Evolutionary conservation across 2,888 invertebrate genomes (phyloP), one percentile per base, ranked within the genome.

Genomic region (Ditula angustiorana): DNA sequence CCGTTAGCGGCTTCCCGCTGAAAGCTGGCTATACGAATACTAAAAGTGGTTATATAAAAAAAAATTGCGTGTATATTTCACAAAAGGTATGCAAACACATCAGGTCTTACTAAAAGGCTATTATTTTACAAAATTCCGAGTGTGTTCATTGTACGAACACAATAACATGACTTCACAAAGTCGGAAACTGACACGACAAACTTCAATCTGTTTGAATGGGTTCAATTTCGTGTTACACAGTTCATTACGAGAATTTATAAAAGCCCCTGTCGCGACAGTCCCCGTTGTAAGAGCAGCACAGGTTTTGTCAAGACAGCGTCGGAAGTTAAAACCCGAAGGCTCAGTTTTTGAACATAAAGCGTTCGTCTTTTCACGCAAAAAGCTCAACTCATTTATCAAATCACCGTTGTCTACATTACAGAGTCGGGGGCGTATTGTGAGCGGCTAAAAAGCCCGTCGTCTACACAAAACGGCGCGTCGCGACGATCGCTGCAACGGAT

Each of bases 381-480:
- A 85, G 72, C 85, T 85, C 83, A 72, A 78, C 81, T 87, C 87
- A 87, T 88, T 88, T 87, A 88, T 87, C 86, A 88, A 88, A 87
- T 87, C 85, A 86, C 85, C 82, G 86, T 84, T 87, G 87, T 86
- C 87, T 87, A 86, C 86, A 86, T 86, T 85, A 87, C 82, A 77
- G 81, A 75, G 78, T 72, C 76, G 80, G 76, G 78, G 80, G 77
- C 81, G 82, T 85, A 85, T 86, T 86, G 85, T 87, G 83, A 86
- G 78, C 76, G 82, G 86, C 83, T 86, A 85, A 87, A 87, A 87
- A 87, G 87, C 85, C 82, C 82, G 78, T 81, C 68, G 49, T 81
- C 78, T 80, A 79, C 78, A 80, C 80, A 85, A 83, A 86, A 82
- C 77, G 82, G 73, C 73, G 71, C 75, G 59, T 70, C 76, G 78